Base-by-base conservation (phyloP, 2,888 invertebrate species). In the Plutella xylostella region DNA sequence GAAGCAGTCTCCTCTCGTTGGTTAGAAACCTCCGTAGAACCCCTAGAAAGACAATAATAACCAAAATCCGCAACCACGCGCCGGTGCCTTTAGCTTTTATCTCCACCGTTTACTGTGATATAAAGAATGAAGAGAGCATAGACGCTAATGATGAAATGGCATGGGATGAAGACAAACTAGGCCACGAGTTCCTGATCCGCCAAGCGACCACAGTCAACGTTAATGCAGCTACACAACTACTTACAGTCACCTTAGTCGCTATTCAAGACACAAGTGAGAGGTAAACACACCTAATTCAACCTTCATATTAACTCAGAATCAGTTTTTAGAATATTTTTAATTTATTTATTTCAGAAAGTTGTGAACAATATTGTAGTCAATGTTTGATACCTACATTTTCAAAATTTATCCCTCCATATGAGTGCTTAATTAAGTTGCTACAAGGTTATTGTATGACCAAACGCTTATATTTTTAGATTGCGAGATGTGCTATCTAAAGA, bases 131-230 rank as follows among this genome's bases (percentile, higher is more conserved):
- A 68, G 12, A 65, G 64, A 39, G 54, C 58, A 17, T n/a, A n/a
- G 55, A 57, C 15, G 65, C 68, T 22, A 42, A 56, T 12, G 41
- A 50, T 6, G 57, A 67, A 30, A 30, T 58, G 14, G 45, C 58
- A n/a, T 66, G 56, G 55, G 69, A 72, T 51, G 61, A 61, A 34
- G 69, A 72, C 31, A 65, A 51, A 46, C 61, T 85, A 46, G 83
- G 84, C 51, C 86, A 86, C 45, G 85, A 85, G 39, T 85, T 84
- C 56, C 58, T 86, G 41, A 85, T 86, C 44, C 68, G 77, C 7
- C 86, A 86, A 66, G 85, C 86, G 3, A 83, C 85, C 2, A 84
- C 85, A 19, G 72, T 82, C 14, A 85, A 79, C 46, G 80, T 85
- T 3, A 85, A 85, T 55, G 82, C 86, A n/a, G 82, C 86, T 12